These are phyloP conservation scores for Calameuta pallipes DNA, from an alignment of 2,888 invertebrate genomes.

Conservation along the genomic window DNA sequence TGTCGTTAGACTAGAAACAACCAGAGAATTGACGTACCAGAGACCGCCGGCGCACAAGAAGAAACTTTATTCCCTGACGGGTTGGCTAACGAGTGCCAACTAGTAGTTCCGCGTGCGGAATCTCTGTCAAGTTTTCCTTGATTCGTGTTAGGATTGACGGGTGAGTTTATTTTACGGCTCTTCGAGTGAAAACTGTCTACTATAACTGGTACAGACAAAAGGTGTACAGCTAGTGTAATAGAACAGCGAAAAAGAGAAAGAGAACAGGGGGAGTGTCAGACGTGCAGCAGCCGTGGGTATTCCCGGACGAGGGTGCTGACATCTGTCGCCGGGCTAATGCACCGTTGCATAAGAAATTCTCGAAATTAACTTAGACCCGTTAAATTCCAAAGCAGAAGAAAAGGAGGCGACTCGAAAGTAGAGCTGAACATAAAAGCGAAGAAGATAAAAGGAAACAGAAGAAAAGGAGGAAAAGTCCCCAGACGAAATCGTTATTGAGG, in stretches of 20 bases:
- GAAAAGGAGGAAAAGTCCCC: slow-evolving; percentile 17
- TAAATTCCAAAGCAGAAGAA: slow-evolving; percentile 27
- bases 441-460: slow-evolving; percentile 8
- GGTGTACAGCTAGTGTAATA: not conserved
- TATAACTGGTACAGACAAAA: not conserved
- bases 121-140: slow-evolving; percentile 22
- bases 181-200: slow-evolving; percentile 26
- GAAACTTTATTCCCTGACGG: slow-evolving; percentile 3
- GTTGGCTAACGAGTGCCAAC: slow-evolving; percentile 1
- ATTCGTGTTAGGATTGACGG: slow-evolving; percentile 24
- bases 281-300: not conserved
- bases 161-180: slow-evolving; percentile 24
- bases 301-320: slow-evolving; percentile 24
- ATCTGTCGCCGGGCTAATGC: slow-evolving; percentile 39
- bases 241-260: slow-evolving; percentile 13
- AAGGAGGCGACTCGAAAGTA: slow-evolving; percentile 15
- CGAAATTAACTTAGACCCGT: slow-evolving; percentile 45
- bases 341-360: slow-evolving; percentile 43
- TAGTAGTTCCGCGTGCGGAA: slow-evolving; percentile 1
- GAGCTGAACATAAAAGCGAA: slow-evolving; percentile 5
- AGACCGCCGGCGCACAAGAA: not conserved
- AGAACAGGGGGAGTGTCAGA: not conserved
- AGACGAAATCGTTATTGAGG: slow-evolving; percentile 44
- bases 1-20: not conserved
- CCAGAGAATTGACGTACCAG: not conserved